phyloP scores from a whole-genome alignment of 92 coral and sea anemone species.

The Blastomussa wellsi region DNA sequence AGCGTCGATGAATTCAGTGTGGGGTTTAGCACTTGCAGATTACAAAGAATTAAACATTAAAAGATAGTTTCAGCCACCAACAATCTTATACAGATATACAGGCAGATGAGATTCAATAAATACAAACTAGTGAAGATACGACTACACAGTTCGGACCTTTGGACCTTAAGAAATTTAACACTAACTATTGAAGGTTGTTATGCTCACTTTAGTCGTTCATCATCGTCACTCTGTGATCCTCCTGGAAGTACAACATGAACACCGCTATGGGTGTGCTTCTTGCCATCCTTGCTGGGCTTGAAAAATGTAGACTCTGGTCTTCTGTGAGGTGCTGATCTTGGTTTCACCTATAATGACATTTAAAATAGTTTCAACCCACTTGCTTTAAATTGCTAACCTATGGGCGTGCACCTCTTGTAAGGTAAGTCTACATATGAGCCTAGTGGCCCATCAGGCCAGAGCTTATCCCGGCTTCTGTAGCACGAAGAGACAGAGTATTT shows the following conservation, averaged over 20 bases:
- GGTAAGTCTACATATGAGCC: too few relatives aligned
- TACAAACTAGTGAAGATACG: not conserved
- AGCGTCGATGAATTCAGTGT: too few relatives aligned
- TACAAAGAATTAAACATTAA: not conserved
- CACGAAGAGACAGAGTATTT: too few relatives aligned
- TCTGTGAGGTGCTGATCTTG: conserved; percentile 61
- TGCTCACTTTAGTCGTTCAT: conserved; percentile 39
- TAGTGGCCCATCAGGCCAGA: too few relatives aligned
- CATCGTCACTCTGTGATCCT: conserved; percentile 64
- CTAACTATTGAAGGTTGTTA: not conserved
- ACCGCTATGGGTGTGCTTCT: conserved; percentile 56
- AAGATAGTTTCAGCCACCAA: too few relatives aligned
- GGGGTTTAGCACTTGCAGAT: not conserved
- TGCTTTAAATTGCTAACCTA: too few relatives aligned
- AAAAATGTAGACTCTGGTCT: conserved; percentile 88
- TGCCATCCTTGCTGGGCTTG: conserved; percentile 69
- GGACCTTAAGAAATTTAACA: not conserved
- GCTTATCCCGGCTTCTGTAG: too few relatives aligned
- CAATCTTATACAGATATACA: not conserved
- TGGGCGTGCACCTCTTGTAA: too few relatives aligned
- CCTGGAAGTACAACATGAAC: conserved; percentile 85
- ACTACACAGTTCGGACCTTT: not conserved
- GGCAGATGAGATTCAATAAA: not conserved
- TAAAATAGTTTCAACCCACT: not conserved
- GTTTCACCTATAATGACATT: conserved; percentile 34